Evolutionary conservation across 2,888 invertebrate genomes (phyloP).

Genomic region (Mimachlamys varia): DNA sequence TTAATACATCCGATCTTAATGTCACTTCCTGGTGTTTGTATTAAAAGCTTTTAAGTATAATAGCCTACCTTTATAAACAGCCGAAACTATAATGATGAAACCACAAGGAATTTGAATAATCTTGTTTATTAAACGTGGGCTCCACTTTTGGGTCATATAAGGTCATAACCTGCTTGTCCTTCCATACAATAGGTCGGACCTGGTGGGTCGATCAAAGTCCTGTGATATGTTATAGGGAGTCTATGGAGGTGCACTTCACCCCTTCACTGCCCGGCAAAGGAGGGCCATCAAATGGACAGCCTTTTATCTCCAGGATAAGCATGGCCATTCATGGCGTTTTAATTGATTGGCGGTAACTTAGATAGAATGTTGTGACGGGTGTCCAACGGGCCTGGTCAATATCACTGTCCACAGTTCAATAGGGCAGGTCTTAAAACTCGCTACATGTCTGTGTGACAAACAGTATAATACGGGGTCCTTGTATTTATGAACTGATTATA

Average conservation of each 20-base stretch:
- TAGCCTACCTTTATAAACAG: neutral
- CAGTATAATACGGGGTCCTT: neutral
- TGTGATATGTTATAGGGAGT: neutral
- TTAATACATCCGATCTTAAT: neutral
- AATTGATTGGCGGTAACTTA: constrained; percentile 1
- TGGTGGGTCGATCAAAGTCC: neutral
- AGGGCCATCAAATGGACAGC: constrained; percentile 6
- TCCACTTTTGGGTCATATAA: neutral
- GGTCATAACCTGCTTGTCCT: neutral
- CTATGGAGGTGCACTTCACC: constrained; percentile 19
- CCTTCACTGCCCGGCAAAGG: neutral
- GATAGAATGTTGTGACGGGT: neutral
- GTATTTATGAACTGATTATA: neutral
- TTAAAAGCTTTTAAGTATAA: neutral
- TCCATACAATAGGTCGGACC: neutral
- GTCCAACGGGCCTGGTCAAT: neutral
- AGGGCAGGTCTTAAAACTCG: neutral
- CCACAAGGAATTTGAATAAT: constrained; percentile 4
- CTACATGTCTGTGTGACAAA: neutral
- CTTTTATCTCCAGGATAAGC: constrained; percentile 13
- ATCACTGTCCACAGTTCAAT: neutral
- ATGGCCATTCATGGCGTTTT: constrained; percentile 23
- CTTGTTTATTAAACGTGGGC: neutral
- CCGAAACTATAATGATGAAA: neutral
- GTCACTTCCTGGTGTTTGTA: neutral